A percentile compares a stretch with the other conserved stretches of the same genome.
Conservation (phyloP, 2,888 invertebrate genomes). For the Epistrophella euchroma region DNA sequence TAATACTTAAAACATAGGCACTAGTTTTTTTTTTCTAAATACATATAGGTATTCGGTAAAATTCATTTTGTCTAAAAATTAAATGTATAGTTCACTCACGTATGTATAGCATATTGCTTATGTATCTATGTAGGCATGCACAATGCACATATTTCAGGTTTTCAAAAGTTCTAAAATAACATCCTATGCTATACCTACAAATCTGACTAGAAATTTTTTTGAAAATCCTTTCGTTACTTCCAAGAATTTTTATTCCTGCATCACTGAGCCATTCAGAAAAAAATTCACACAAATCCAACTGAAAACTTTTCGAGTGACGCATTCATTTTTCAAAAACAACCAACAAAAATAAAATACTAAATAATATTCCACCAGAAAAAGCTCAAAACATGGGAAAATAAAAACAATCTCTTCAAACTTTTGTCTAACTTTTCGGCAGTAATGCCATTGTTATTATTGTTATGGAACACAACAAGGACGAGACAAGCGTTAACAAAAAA, state of each 20-base stretch:
- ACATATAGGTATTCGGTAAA: too few species aligned
- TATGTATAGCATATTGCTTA: too few species aligned
- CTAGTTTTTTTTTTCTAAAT: too few species aligned
- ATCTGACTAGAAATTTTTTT: neutral
- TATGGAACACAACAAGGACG: constrained; percentile 37
- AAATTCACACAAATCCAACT: constrained; percentile 59
- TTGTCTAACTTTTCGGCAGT: constrained; percentile 70
- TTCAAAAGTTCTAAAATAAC: neutral
- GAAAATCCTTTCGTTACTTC: constrained; percentile 14
- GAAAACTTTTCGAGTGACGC: constrained; percentile 67
- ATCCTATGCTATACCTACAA: neutral
- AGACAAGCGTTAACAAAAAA: constrained; percentile 1
- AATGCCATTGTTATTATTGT: constrained; percentile 58
- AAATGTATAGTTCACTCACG: neutral
- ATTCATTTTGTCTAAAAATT: too few species aligned
- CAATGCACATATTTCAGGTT: neutral
- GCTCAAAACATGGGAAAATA: constrained; percentile 2
- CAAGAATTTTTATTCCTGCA: constrained; percentile 63
- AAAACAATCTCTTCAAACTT: constrained; percentile 35
- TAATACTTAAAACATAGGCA: too few species aligned
- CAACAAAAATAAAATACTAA: constrained; percentile 11
- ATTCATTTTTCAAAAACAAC: constrained; percentile 66
- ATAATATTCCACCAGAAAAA: constrained; percentile 19
- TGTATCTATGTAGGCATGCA: too few species aligned
- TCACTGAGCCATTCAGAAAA: constrained; percentile 67